phyloP scores from a whole-genome alignment of 1,140 invertebrate genomes.

The Dendroctonus ponderosae region DNA sequence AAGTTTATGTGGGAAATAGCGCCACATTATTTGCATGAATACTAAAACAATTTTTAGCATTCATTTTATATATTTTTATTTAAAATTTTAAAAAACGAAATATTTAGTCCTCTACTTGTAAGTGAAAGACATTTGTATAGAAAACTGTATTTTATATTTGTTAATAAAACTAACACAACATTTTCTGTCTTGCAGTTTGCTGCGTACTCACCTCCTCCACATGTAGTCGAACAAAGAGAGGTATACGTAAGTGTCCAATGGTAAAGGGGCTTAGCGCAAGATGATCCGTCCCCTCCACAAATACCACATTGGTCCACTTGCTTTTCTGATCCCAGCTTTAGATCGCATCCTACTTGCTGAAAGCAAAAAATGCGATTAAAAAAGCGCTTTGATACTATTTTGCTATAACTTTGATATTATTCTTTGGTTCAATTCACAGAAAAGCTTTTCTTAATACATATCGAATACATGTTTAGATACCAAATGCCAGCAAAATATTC shows the following conservation, averaged over 20 bases:
- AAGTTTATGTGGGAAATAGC: too few relatives aligned
- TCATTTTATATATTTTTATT: too few relatives aligned
- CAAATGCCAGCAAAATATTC: background rate
- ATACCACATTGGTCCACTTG: constrained; percentile 86
- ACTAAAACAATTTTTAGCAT: too few relatives aligned
- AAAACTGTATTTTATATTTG: too few relatives aligned
- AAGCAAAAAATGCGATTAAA: constrained; percentile 43
- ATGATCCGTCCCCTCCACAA: constrained; percentile 84
- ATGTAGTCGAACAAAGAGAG: constrained; percentile 82
- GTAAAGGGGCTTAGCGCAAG: constrained; percentile 74
- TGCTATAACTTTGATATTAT: background rate
- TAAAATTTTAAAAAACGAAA: too few relatives aligned
- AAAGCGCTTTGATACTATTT: background rate
- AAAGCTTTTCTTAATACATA: too few relatives aligned
- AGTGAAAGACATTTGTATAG: too few relatives aligned
- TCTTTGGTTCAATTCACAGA: too few relatives aligned
- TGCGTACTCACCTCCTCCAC: constrained; percentile 80
- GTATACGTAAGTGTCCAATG: constrained; percentile 80
- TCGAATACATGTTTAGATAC: background rate
- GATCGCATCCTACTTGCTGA: constrained; percentile 87
- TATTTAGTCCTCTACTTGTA: too few relatives aligned
- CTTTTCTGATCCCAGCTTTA: constrained; percentile 78
- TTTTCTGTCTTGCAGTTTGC: too few relatives aligned
- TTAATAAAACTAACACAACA: too few relatives aligned
- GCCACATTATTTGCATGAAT: too few relatives aligned